Percentiles rank a stretch among this genome's conserved stretches.
phyloP scores from a whole-genome alignment of 1,140 invertebrate genomes.

The Lasioglossum albipes region DNA sequence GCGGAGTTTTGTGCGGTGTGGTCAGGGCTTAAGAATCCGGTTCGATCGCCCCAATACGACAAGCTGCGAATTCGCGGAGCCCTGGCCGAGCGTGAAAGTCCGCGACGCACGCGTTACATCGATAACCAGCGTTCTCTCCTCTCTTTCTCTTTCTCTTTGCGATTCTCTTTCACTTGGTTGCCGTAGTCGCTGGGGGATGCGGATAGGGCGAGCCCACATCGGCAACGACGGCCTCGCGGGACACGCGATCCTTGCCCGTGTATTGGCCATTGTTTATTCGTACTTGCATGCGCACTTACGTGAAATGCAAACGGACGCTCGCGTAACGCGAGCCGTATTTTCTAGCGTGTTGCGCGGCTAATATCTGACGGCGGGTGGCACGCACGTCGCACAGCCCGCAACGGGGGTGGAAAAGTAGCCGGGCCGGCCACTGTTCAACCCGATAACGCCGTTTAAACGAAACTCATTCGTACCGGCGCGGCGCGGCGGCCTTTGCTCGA shows the following conservation, averaged over 20 bases:
- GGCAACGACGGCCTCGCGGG: conserved; percentile 41
- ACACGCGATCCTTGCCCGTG: conserved; percentile 70
- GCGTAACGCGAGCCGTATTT: conserved; percentile 56
- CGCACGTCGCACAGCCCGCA: conserved; percentile 38
- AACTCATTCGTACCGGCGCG: conserved; percentile 47
- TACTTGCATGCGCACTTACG: conserved; percentile 46
- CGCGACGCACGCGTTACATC: conserved; percentile 46
- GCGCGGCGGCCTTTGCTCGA: not conserved
- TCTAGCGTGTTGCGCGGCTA: conserved; percentile 46
- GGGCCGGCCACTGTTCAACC: conserved; percentile 45
- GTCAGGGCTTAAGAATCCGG: not conserved
- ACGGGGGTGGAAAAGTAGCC: conserved; percentile 46
- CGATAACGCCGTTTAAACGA: conserved; percentile 68
- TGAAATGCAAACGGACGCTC: conserved; percentile 45
- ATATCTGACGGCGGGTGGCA: conserved; percentile 63
- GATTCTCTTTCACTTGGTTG: not conserved
- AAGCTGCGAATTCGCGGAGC: conserved; percentile 1
- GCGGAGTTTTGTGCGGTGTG: not conserved
- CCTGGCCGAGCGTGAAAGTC: conserved; percentile 40
- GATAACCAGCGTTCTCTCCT: conserved; percentile 52
- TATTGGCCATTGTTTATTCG: conserved; percentile 64
- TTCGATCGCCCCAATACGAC: conserved; percentile 6
- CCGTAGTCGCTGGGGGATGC: conserved; percentile 15
- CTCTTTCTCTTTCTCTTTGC: not conserved
- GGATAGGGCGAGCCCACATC: not conserved